Evolutionary conservation across 2,797 vertebrate genomes (phyloP).

Genomic region (Anas capensis): DNA sequence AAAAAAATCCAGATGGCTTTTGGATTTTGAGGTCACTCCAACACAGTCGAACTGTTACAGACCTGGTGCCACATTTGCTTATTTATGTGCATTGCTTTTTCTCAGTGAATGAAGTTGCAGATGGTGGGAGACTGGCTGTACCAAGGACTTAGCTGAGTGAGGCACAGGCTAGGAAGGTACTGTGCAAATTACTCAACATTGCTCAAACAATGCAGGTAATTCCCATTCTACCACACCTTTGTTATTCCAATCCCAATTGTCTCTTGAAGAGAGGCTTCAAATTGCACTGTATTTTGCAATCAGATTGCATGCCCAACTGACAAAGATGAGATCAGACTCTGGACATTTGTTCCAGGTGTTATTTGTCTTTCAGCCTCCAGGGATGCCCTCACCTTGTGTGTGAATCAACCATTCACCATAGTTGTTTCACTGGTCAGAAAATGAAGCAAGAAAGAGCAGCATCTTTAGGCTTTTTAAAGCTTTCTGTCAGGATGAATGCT

Average conservation of each 20-base stretch:
- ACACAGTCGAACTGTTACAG: background rate
- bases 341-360: background rate
- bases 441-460: background rate
- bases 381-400: background rate
- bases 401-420: background rate
- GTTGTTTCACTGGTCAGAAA: background rate
- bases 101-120: background rate
- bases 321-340: constrained; percentile 19
- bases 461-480: background rate
- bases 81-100: background rate
- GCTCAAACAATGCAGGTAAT: constrained; percentile 36
- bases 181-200: constrained; percentile 34
- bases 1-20: background rate
- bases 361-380: background rate
- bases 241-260: constrained; percentile 22
- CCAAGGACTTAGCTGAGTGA: background rate
- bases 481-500: background rate
- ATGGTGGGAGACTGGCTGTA: background rate
- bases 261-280: constrained; percentile 29
- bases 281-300: constrained; percentile 20
- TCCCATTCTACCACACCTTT: constrained; percentile 50
- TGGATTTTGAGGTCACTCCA: background rate
- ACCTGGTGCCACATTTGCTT: background rate
- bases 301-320: background rate
- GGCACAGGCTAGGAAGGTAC: background rate